Percentiles rank a stretch among this genome's conserved stretches.
These are phyloP conservation scores for Anniella stebbinsi DNA, from an alignment of 2,797 vertebrate genomes.

Conservation along the genomic window DNA sequence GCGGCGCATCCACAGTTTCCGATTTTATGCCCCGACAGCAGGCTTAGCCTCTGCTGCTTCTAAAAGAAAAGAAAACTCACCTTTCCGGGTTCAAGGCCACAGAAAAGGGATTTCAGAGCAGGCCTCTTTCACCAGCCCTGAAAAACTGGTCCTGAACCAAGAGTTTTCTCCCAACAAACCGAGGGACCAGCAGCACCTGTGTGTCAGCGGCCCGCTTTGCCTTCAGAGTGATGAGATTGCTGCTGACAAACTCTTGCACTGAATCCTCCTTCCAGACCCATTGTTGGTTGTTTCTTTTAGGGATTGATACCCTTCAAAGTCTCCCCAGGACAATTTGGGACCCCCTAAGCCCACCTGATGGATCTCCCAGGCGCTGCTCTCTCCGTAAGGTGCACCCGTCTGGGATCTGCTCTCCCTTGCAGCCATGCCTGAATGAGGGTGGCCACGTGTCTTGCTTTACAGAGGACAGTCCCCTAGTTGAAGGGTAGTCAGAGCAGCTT, in stretches of 20 bases:
- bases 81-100: conserved; percentile 70
- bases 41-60: conserved; percentile 57
- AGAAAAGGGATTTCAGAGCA: conserved; percentile 61
- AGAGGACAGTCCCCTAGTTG: too few species aligned
- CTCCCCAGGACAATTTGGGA: neutral
- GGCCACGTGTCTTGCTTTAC: too few species aligned
- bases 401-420: neutral
- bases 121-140: neutral
- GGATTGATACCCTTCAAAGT: neutral
- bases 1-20: conserved; percentile 70
- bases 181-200: neutral
- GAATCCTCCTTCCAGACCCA: neutral
- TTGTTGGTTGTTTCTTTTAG: neutral
- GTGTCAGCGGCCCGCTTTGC: too few species aligned
- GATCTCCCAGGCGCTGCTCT: neutral
- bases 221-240: neutral
- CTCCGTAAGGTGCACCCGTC: neutral
- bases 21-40: conserved; percentile 77
- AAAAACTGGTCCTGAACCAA: conserved; percentile 40
- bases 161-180: neutral
- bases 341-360: neutral
- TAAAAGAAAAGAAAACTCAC: conserved; percentile 64
- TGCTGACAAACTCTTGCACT: neutral
- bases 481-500: too few species aligned
- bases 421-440: neutral